phyloP scores from a whole-genome alignment of 2,113 vertebrate genomes.

The Cairina moschata region DNA sequence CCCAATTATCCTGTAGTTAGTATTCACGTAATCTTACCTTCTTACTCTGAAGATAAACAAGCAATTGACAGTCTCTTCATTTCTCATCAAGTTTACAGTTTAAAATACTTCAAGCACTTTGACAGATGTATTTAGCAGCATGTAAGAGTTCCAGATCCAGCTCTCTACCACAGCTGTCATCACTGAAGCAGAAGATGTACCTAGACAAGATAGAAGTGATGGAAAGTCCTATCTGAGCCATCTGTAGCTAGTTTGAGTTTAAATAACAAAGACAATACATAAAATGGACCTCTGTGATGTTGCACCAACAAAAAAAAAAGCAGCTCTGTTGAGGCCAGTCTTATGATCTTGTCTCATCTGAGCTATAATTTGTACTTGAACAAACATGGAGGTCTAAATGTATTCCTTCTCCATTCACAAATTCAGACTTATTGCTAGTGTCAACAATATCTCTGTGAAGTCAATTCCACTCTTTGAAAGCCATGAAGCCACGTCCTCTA shows the following conservation, averaged over 20 bases:
- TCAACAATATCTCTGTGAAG: neutral
- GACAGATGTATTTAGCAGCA: neutral
- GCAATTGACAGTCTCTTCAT: neutral
- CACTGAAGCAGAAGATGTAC: neutral
- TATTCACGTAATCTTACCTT: constrained; percentile 22
- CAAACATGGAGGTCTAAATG: neutral
- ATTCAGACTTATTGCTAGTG: neutral
- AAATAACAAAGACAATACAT: neutral
- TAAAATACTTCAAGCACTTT: neutral
- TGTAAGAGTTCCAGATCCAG: neutral
- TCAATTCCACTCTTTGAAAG: neutral
- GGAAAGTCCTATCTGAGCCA: neutral
- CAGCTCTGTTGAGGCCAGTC: neutral
- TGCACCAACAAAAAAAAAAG: neutral
- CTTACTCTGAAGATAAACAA: constrained; percentile 36
- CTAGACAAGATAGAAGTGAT: neutral
- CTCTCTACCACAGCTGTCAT: neutral
- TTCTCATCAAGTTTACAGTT: constrained; percentile 21
- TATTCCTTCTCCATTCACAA: neutral
- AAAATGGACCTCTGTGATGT: neutral
- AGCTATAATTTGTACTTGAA: neutral
- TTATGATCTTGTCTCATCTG: neutral
- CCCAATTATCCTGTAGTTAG: neutral
- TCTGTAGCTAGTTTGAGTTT: neutral
- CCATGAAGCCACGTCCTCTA: neutral